Conservation (phyloP, 2,113 vertebrate genomes). For the Varanus komodoensis region DNA sequence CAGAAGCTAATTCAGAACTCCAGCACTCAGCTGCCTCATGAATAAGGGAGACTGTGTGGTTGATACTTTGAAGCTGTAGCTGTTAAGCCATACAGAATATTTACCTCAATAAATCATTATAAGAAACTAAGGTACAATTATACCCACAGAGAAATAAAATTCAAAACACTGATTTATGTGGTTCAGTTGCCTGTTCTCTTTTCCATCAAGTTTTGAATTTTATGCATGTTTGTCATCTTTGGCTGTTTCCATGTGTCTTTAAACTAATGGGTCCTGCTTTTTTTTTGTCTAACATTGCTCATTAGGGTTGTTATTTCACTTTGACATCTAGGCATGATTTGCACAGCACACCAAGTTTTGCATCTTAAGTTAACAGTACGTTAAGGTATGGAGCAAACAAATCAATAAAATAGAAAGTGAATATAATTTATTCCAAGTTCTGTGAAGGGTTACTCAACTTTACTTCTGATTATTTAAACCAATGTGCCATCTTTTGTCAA, state of each 20-base stretch:
- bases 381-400: conserved; percentile 70
- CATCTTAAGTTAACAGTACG: conserved; percentile 78
- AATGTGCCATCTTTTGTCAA: conserved; percentile 60
- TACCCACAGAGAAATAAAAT: conserved; percentile 85
- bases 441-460: conserved; percentile 57
- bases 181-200: conserved; percentile 80
- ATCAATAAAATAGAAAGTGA: conserved; percentile 62
- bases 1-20: conserved; percentile 86
- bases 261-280: conserved; percentile 80
- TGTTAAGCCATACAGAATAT: conserved; percentile 89
- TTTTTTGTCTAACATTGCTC: conserved; percentile 76
- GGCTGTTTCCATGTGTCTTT: conserved; percentile 83
- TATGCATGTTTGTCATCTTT: conserved; percentile 86
- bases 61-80: conserved; percentile 85
- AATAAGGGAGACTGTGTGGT: conserved; percentile 86
- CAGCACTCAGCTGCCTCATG: conserved; percentile 82
- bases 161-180: conserved; percentile 86
- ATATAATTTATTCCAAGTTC: conserved; percentile 74
- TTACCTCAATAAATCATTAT: conserved; percentile 91
- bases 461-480: conserved; percentile 70
- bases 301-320: conserved; percentile 84
- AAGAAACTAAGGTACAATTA: conserved; percentile 88
- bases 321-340: conserved; percentile 81
- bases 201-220: conserved; percentile 84
- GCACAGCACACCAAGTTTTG: conserved; percentile 77